These are phyloP conservation scores for Leptocoma aspasia DNA, from an alignment of 2,113 vertebrate species.

Conservation along the genomic window DNA sequence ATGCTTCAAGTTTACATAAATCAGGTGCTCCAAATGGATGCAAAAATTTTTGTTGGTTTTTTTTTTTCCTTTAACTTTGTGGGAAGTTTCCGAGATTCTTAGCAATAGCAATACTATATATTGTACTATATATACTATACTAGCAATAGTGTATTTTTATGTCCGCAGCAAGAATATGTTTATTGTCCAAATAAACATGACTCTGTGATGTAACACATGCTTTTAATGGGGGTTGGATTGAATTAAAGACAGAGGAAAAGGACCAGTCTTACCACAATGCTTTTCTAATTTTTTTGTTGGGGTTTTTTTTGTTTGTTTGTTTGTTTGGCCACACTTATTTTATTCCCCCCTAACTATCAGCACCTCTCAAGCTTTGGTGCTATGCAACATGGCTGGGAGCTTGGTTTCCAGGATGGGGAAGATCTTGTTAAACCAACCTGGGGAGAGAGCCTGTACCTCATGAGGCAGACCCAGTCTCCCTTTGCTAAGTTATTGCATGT, in stretches of 20 bases:
- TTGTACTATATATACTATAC: no score
- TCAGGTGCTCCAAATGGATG: background rate
- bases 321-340: background rate
- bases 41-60: background rate
- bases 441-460: background rate
- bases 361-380: background rate
- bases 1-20: background rate
- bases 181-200: background rate
- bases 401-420: background rate
- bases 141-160: background rate
- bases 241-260: background rate
- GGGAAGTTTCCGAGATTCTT: background rate
- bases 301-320: accelerated
- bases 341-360: background rate
- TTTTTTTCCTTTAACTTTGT: background rate
- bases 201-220: background rate
- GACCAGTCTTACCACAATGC: background rate
- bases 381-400: background rate
- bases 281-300: background rate
- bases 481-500: background rate
- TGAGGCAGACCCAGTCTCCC: background rate
- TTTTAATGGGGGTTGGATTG: background rate
- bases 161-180: background rate
- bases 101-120: no score
- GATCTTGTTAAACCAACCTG: background rate